phyloP scores from a whole-genome alignment of 2,888 invertebrate genomes.

The Acleris emargana region DNA sequence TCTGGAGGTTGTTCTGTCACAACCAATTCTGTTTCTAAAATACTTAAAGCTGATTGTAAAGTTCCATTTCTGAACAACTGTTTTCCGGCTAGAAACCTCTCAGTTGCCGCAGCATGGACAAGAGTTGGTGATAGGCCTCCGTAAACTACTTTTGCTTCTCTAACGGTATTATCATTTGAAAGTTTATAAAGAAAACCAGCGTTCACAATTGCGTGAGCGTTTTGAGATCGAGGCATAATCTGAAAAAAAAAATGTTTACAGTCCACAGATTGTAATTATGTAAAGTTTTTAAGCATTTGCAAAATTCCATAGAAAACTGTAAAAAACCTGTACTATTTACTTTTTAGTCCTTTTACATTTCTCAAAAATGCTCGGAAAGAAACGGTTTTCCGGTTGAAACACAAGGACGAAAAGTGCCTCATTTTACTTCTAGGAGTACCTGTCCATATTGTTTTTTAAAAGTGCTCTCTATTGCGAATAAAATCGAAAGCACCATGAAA shows the following conservation, averaged over 20 bases:
- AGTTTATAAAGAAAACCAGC: conserved; percentile 85
- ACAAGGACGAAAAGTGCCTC: too few species aligned
- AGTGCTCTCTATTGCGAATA: too few species aligned
- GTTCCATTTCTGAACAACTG: conserved; percentile 62
- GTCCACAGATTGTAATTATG: too few species aligned
- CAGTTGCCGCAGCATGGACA: conserved; percentile 62
- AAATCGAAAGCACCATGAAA: too few species aligned
- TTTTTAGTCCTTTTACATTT: too few species aligned
- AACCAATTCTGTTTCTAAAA: conserved; percentile 53
- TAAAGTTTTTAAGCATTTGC: too few species aligned
- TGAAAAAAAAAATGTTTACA: conserved; percentile 47
- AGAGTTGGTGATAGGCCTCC: conserved; percentile 75
- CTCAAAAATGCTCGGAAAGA: too few species aligned
- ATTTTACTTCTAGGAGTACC: too few species aligned
- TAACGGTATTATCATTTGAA: conserved; percentile 56
- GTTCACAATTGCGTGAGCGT: conserved; percentile 87
- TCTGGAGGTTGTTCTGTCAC: conserved; percentile 71
- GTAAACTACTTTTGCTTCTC: conserved; percentile 76
- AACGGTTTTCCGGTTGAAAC: too few species aligned
- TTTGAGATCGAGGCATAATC: conserved; percentile 87
- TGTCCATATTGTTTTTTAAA: too few species aligned
- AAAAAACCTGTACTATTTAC: too few species aligned
- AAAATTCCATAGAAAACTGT: too few species aligned
- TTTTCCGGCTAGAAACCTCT: conserved; percentile 58
- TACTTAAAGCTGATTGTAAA: conserved; percentile 59